A percentile compares a stretch with the other conserved stretches of the same genome.
Evolutionary conservation across 64 coral and sea anemone species (phyloP).

Genomic region (Stylophora pistillata): DNA sequence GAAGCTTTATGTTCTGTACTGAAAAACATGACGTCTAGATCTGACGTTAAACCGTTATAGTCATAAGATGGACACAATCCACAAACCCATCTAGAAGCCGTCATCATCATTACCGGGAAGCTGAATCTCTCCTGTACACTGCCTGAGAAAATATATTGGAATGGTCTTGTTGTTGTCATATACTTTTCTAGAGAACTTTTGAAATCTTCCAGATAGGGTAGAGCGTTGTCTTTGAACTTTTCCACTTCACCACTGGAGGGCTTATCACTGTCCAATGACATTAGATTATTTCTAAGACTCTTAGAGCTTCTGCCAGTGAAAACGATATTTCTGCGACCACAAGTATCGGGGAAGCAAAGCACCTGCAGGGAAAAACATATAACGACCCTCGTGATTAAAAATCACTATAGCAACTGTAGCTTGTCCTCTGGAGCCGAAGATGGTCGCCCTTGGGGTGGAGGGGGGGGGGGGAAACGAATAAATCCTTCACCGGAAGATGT

Average conservation of each 20-base stretch:
- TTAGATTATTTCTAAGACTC: neutral
- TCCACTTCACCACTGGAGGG: neutral
- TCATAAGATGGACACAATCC: neutral
- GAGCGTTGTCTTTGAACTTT: neutral
- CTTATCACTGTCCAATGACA: too few species aligned
- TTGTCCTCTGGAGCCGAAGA: too few species aligned
- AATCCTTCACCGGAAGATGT: too few species aligned
- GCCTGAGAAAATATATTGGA: neutral
- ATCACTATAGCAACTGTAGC: too few species aligned
- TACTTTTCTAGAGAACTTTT: neutral
- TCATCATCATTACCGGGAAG: neutral
- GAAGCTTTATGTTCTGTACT: slow-evolving; percentile 3
- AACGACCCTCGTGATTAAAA: too few species aligned
- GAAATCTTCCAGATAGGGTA: neutral
- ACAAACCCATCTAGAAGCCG: neutral
- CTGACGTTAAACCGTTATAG: neutral
- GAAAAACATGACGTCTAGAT: slow-evolving; percentile 35
- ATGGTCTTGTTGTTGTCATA: neutral
- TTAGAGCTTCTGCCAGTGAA: slow-evolving; percentile 38
- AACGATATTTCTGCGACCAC: slow-evolving; percentile 34
- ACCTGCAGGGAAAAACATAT: neutral
- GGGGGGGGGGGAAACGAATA: too few species aligned
- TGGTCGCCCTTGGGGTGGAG: too few species aligned
- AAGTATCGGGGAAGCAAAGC: neutral
- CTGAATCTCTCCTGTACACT: slow-evolving; percentile 14